A percentile compares a stretch with the other conserved stretches of the same genome.
Conservation (phyloP, 2,797 vertebrate species). For the Emydoidea blandingii region DNA sequence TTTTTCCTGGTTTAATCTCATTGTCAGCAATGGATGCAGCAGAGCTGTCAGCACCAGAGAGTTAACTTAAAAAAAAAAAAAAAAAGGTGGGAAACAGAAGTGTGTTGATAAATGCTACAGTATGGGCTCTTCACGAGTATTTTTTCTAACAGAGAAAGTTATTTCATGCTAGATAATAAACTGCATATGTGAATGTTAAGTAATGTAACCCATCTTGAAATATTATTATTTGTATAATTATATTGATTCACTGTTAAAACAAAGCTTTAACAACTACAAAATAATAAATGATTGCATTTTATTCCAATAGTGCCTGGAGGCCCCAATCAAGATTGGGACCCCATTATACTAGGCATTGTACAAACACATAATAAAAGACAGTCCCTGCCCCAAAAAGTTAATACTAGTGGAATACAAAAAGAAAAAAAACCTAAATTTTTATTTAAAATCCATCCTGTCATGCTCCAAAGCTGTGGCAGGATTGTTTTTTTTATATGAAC, state of each 20-base stretch:
- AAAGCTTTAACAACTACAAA: not conserved
- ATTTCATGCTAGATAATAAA: not conserved
- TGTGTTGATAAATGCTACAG: not conserved
- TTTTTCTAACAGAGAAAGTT: not conserved
- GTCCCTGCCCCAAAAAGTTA: not conserved
- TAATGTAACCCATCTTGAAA: not conserved
- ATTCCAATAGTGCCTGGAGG: not conserved
- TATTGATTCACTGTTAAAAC: not conserved
- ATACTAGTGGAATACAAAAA: not conserved
- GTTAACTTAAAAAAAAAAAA: not conserved
- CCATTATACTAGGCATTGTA: not conserved
- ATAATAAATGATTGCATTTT: no score
- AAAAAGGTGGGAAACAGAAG: not conserved
- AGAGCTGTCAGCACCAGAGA: not conserved
- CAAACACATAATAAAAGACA: not conserved
- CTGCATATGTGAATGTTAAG: not conserved
- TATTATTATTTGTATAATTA: not conserved
- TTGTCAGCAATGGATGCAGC: not conserved
- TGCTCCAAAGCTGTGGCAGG: not conserved
- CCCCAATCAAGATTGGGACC: not conserved
- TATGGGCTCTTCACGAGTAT: not conserved
- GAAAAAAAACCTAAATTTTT: not conserved
- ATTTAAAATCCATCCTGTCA: not conserved
- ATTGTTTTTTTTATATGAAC: not conserved
- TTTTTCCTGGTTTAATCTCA: not conserved